Evolutionary conservation across 2,797 vertebrate species (phyloP).

Genomic region (Phoebastria nigripes): DNA sequence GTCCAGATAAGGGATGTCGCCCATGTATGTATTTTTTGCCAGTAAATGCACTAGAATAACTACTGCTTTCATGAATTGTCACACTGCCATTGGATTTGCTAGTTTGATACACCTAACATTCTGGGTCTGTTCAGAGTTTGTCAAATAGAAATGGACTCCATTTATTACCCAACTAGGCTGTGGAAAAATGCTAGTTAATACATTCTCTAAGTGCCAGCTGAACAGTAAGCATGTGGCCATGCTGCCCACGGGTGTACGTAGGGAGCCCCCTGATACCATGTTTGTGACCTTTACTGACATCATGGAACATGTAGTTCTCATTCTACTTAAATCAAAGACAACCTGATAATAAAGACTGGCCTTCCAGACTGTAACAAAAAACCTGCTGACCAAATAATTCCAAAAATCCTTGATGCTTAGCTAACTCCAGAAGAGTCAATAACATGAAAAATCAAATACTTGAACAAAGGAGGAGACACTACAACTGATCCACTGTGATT

Average conservation of each 20-base stretch:
- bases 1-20: neutral
- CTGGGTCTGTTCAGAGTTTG: neutral
- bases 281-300: neutral
- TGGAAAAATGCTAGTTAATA: neutral
- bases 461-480: neutral
- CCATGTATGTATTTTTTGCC: neutral
- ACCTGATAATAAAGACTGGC: neutral
- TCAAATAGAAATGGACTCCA: neutral
- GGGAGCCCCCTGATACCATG: neutral
- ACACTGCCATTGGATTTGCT: neutral
- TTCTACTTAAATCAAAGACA: neutral
- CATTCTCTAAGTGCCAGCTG: neutral
- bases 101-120: neutral
- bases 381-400: neutral
- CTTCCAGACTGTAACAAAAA: neutral
- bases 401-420: neutral
- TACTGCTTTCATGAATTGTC: neutral
- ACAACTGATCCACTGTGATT: neutral
- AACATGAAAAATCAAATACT: neutral
- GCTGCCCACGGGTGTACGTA: rapidly evolving
- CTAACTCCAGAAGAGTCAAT: neutral
- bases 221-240: rapidly evolving
- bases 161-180: neutral
- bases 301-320: neutral
- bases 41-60: neutral